Conservation (phyloP, 2,113 vertebrate species). For the Poecile atricapillus region DNA sequence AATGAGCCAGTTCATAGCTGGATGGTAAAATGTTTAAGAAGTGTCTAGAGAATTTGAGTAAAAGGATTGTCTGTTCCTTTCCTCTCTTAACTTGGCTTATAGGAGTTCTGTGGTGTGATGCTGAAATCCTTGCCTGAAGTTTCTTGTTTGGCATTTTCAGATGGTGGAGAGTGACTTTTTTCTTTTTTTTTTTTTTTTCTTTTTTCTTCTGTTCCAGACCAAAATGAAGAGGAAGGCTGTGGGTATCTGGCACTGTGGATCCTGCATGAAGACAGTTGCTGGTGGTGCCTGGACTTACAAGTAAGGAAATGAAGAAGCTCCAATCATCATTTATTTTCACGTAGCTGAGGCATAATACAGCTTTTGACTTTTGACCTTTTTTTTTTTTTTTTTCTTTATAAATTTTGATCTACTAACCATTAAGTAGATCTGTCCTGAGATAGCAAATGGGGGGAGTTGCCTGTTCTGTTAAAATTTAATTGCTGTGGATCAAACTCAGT, state of each 20-base stretch:
- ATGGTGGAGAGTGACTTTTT: not conserved
- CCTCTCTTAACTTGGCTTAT: not conserved
- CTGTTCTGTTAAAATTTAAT: not conserved
- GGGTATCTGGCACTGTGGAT: conserved; percentile 98
- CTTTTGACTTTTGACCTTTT: not conserved
- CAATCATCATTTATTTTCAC: not conserved
- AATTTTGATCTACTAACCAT: not conserved
- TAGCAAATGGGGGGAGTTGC: rapidly evolving
- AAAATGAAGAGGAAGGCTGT: conserved; percentile 99
- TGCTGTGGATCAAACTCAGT: not conserved
- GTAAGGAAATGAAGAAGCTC: conserved; percentile 68
- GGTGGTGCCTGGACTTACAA: conserved; percentile 99
- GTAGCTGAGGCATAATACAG: not conserved
- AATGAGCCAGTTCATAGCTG: not conserved
- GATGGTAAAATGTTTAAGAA: not conserved
- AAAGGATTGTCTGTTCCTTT: not conserved
- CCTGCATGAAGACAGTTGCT: conserved; percentile 97
- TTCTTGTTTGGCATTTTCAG: not conserved
- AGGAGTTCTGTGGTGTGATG: not conserved
- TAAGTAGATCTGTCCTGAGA: not conserved
- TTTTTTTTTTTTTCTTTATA: not conserved
- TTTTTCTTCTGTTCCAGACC: conserved; percentile 73
- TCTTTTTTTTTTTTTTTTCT: not conserved
- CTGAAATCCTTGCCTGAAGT: not conserved
- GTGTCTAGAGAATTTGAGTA: not conserved